Evolutionary conservation across 2,797 vertebrate species (phyloP).

Genomic region (Lutjanus campechanus): DNA sequence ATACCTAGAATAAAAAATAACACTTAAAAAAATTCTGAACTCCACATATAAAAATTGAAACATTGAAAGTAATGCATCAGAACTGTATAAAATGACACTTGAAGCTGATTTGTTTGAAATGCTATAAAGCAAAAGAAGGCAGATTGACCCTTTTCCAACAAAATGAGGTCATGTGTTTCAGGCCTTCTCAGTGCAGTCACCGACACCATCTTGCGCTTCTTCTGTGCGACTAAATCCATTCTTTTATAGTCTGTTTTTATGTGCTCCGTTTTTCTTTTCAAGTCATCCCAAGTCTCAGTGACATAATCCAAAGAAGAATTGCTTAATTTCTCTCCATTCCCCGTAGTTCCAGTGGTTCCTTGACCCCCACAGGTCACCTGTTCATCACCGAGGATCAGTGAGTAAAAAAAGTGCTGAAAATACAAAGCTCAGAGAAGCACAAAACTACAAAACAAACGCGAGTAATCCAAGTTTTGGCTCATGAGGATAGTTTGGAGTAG

Average conservation of each 20-base stretch:
- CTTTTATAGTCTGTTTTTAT: constrained; percentile 30
- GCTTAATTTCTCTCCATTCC: background rate
- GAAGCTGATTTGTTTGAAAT: constrained; percentile 47
- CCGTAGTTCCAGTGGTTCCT: constrained; percentile 61
- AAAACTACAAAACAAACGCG: constrained; percentile 28
- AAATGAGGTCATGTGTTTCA: constrained; percentile 26
- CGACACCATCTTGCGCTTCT: background rate
- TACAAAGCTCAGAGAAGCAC: constrained; percentile 46
- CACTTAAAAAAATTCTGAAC: constrained; percentile 55
- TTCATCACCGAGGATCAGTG: constrained; percentile 36
- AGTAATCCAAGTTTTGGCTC: constrained; percentile 60
- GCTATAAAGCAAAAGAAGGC: constrained; percentile 60
- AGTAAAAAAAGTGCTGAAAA: constrained; percentile 53
- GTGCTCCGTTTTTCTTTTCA: constrained; percentile 73
- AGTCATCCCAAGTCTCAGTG: constrained; percentile 70
- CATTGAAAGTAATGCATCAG: constrained; percentile 28
- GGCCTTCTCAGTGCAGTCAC: constrained; percentile 22
- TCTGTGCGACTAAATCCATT: constrained; percentile 4
- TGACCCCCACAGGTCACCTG: constrained; percentile 39
- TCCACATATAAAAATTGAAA: constrained; percentile 65
- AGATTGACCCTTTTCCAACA: constrained; percentile 24
- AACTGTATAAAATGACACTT: constrained; percentile 61
- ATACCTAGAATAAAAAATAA: constrained; percentile 58
- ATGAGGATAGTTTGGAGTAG: constrained; percentile 97
- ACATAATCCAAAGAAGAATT: constrained; percentile 9